Percentiles rank a stretch among this genome's conserved stretches.
These are phyloP conservation scores for Enhydra lutris DNA, from an alignment of 2,113 vertebrate genomes.

Conservation along the genomic window DNA sequence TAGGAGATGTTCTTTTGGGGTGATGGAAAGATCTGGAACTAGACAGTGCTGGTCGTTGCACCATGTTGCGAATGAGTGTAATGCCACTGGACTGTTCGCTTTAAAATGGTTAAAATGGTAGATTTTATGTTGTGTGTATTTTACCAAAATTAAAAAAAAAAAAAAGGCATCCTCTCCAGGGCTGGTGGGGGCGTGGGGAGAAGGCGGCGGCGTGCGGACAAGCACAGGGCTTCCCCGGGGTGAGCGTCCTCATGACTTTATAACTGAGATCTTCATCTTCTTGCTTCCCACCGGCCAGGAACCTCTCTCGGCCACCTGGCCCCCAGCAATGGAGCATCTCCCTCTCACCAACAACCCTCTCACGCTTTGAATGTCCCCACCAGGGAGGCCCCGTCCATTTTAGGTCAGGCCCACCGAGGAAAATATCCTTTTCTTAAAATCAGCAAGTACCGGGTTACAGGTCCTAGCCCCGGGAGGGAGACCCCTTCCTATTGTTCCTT, in stretches of 20 bases:
- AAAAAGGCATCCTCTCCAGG: background rate
- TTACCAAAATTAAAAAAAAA: background rate
- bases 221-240: background rate
- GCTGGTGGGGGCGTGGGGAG: rapidly evolving
- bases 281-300: background rate
- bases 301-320: rapidly evolving
- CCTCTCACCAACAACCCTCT: background rate
- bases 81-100: background rate
- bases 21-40: background rate
- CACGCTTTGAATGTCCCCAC: background rate
- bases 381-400: background rate
- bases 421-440: background rate
- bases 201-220: rapidly evolving
- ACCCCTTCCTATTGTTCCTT: rapidly evolving
- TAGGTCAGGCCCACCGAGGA: background rate
- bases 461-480: rapidly evolving
- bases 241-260: rapidly evolving
- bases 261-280: background rate
- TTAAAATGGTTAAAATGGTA: background rate
- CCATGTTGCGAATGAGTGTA: background rate
- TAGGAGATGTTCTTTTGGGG: background rate
- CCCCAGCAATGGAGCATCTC: rapidly evolving
- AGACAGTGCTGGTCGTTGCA: background rate
- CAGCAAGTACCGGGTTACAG: background rate
- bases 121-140: background rate